These are phyloP conservation scores for Prunella himalayana DNA, from an alignment of 2,113 vertebrate species.

Conservation along the genomic window DNA sequence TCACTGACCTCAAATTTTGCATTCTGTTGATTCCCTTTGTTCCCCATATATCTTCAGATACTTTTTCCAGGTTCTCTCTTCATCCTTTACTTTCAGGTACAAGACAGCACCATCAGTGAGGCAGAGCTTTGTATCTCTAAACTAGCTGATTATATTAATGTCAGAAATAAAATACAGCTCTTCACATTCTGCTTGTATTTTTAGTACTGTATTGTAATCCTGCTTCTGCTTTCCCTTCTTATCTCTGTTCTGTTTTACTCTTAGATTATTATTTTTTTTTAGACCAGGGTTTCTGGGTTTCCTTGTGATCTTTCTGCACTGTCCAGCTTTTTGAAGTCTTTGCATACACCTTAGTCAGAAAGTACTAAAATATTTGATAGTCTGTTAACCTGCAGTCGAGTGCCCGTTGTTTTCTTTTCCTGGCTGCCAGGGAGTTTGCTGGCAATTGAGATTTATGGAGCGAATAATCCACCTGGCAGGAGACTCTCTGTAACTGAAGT, in stretches of 20 bases:
- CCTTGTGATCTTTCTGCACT: background rate
- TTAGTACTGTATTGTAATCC: background rate
- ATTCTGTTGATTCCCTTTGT: background rate
- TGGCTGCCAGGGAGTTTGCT: constrained; percentile 7
- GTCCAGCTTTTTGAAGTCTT: background rate
- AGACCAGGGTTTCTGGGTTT: background rate
- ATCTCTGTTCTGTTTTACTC: background rate
- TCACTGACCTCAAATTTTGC: background rate
- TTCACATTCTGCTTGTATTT: constrained; percentile 13
- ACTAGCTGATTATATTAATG: background rate
- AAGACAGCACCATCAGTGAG: background rate
- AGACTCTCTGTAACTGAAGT: background rate
- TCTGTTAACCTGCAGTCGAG: background rate
- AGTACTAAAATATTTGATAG: background rate
- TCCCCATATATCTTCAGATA: background rate
- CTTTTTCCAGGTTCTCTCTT: background rate
- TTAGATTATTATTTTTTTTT: background rate
- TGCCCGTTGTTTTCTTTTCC: constrained; percentile 11
- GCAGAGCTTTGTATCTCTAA: background rate
- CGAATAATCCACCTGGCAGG: constrained; percentile 45
- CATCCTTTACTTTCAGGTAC: background rate
- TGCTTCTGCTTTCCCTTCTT: background rate
- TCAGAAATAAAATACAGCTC: constrained; percentile 14
- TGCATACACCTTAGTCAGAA: background rate
- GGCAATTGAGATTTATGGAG: constrained; percentile 12